Percentiles rank a stretch among this genome's conserved stretches.
These are phyloP conservation scores for Volucella inanis DNA, from an alignment of 2,888 invertebrate genomes.

Conservation along the genomic window DNA sequence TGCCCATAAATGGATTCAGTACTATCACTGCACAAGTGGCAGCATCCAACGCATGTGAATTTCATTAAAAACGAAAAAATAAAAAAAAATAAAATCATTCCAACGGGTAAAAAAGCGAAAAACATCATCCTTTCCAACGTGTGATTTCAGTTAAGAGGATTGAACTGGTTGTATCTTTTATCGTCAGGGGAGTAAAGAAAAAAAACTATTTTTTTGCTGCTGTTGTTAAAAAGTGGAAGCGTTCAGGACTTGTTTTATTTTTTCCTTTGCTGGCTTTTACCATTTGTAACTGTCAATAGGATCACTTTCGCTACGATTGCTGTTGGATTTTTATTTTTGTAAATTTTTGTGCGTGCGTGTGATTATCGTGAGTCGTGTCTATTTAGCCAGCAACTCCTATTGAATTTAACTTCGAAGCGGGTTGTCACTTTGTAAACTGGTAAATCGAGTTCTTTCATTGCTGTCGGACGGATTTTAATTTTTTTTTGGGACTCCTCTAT, in stretches of 20 bases:
- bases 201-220: neutral
- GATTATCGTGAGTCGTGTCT: constrained; percentile 18
- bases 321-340: constrained; percentile 12
- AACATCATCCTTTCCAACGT: constrained; percentile 13
- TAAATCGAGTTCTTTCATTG: constrained; percentile 57
- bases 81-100: neutral
- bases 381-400: constrained; percentile 32
- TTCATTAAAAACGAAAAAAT: constrained; percentile 33
- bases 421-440: constrained; percentile 50
- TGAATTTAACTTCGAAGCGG: constrained; percentile 48
- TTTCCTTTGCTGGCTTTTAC: constrained; percentile 35
- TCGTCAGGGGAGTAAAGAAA: constrained; percentile 1
- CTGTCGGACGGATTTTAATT: constrained; percentile 7
- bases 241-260: constrained; percentile 62
- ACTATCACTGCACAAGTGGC: constrained; percentile 49
- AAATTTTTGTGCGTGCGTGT: constrained; percentile 20
- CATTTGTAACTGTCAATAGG: constrained; percentile 59
- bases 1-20: constrained; percentile 41
- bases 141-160: constrained; percentile 58
- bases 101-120: neutral
- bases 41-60: constrained; percentile 68
- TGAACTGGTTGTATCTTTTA: constrained; percentile 60
- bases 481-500: neutral
- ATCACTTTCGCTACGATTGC: constrained; percentile 64
- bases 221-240: constrained; percentile 49